A percentile compares a stretch with the other conserved stretches of the same genome.
These are phyloP conservation scores for Hypotaenidia okinawae DNA, from an alignment of 2,797 vertebrate genomes.

Conservation along the genomic window DNA sequence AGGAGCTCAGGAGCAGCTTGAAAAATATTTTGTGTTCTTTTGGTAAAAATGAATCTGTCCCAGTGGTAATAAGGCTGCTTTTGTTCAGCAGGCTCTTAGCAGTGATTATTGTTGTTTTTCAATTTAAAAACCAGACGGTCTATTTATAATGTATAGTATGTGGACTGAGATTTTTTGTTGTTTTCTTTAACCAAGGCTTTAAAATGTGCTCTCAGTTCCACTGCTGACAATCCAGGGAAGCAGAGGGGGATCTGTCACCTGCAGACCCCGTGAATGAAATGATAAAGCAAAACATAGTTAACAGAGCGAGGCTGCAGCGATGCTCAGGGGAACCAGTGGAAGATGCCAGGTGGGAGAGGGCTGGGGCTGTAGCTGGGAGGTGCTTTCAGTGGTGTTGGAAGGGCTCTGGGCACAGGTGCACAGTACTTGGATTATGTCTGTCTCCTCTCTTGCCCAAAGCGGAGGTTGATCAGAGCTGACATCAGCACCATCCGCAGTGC, in stretches of 20 bases:
- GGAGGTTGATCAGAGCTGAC: background rate
- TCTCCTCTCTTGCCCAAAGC: background rate
- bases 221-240: background rate
- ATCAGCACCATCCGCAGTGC: background rate
- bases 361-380: background rate
- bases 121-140: slow-evolving; percentile 29
- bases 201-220: background rate
- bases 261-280: background rate
- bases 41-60: slow-evolving; percentile 32
- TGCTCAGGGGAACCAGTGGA: background rate
- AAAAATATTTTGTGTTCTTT: slow-evolving; percentile 49
- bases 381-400: background rate
- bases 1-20: slow-evolving; percentile 35
- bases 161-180: background rate
- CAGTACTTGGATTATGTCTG: background rate
- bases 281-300: background rate
- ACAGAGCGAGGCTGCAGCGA: background rate
- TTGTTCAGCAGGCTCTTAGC: slow-evolving; percentile 56
- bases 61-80: slow-evolving; percentile 50
- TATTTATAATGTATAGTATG: slow-evolving; percentile 39
- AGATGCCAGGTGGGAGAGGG: background rate
- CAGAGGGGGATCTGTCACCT: background rate
- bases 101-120: slow-evolving; percentile 49
- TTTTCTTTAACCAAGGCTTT: background rate
- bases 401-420: background rate